Conservation (phyloP, 2,888 invertebrate species). For the Orthosia gracilis region DNA sequence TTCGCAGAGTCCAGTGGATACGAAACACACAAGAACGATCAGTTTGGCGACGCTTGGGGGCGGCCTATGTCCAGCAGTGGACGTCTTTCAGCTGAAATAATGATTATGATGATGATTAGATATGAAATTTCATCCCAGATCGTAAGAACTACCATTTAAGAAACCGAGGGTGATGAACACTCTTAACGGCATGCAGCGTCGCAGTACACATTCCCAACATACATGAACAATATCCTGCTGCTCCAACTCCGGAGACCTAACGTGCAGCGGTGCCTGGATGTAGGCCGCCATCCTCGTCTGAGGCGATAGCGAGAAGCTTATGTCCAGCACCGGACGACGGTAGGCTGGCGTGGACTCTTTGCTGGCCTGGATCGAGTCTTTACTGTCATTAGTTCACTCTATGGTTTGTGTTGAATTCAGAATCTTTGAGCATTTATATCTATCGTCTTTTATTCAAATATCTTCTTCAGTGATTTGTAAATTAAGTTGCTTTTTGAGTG, state of each 20-base stretch:
- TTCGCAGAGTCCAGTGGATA: too few relatives aligned
- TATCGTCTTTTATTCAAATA: not conserved
- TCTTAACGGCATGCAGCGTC: constrained; percentile 13
- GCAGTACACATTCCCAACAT: constrained; percentile 34
- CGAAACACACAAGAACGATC: too few relatives aligned
- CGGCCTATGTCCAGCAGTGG: too few relatives aligned
- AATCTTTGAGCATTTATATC: constrained; percentile 4
- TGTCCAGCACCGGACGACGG: constrained; percentile 36
- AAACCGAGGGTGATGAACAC: not conserved
- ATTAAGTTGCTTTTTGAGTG: not conserved
- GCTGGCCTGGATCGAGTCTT: constrained; percentile 39
- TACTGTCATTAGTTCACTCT: constrained; percentile 27
- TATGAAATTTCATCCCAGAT: constrained; percentile 8
- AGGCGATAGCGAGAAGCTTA: constrained; percentile 30
- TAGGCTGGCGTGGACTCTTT: constrained; percentile 13
- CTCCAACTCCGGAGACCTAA: constrained; percentile 45
- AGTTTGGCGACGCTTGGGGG: too few relatives aligned
- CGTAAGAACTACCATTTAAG: not conserved
- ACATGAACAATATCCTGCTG: constrained; percentile 42
- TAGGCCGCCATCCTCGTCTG: constrained; percentile 21
- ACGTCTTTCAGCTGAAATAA: too few relatives aligned
- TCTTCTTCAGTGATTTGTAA: not conserved
- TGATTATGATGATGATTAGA: too few relatives aligned
- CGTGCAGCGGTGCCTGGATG: constrained; percentile 22
- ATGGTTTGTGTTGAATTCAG: constrained; percentile 5